Evolutionary conservation across 2,113 vertebrate genomes (phyloP).

Genomic region (Macrotus californicus): DNA sequence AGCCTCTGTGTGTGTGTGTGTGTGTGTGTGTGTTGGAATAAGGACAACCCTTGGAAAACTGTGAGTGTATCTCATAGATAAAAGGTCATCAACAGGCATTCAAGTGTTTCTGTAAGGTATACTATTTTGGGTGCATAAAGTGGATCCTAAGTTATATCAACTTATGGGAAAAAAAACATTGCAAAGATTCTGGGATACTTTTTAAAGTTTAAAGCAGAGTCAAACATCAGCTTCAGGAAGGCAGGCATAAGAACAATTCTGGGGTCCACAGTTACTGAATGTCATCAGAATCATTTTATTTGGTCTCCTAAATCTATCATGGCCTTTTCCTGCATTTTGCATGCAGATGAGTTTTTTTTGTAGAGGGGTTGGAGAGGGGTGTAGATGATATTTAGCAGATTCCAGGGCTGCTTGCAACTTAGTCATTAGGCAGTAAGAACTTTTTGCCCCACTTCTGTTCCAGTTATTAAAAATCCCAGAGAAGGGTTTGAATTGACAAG

Average conservation of each 20-base stretch:
- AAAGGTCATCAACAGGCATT: neutral
- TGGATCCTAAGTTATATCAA: neutral
- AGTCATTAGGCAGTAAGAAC: neutral
- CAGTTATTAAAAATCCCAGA: neutral
- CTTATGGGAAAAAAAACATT: neutral
- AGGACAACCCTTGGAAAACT: neutral
- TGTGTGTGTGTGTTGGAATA: neutral
- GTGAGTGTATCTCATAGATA: neutral
- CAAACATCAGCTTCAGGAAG: neutral
- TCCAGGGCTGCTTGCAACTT: neutral
- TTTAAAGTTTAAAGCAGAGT: neutral
- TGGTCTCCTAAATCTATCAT: neutral
- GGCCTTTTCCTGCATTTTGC: neutral
- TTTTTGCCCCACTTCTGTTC: neutral
- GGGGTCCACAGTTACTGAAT: neutral
- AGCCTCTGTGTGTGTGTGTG: rapidly evolving
- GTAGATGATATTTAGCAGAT: neutral
- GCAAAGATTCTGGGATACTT: neutral
- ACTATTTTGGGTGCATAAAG: neutral
- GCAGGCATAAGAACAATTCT: neutral
- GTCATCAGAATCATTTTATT: neutral
- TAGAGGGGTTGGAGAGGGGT: neutral
- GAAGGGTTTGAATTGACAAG: neutral
- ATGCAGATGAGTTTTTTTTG: neutral
- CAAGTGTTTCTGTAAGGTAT: neutral